phyloP scores from a whole-genome alignment of 2,888 invertebrate genomes.

The Volucella bombylans region DNA sequence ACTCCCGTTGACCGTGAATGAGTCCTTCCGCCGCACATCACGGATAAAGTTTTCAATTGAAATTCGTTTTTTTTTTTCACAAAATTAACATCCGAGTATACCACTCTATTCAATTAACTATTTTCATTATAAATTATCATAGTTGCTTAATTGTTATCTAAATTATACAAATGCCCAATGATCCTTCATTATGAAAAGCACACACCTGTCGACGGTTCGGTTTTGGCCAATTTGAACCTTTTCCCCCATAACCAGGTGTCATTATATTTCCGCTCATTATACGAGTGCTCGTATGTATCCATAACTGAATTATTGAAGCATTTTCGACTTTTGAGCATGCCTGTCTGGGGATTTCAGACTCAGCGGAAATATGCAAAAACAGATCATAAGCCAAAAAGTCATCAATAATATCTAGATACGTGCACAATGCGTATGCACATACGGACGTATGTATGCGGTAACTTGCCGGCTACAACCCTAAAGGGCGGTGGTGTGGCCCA shows the following conservation, averaged over 20 bases:
- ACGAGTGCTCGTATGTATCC: background rate
- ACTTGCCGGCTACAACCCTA: too few relatives aligned
- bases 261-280: background rate
- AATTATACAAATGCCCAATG: background rate
- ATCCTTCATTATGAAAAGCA: background rate
- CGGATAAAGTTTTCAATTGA: too few relatives aligned
- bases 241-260: background rate
- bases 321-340: background rate
- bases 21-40: too few relatives aligned
- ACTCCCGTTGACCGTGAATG: too few relatives aligned
- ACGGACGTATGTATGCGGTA: too few relatives aligned
- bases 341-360: background rate
- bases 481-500: background rate
- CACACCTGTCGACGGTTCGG: background rate
- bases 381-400: conserved; percentile 26
- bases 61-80: too few relatives aligned
- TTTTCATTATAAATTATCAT: background rate
- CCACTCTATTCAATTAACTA: background rate
- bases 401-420: conserved; percentile 7
- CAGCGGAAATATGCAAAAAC: conserved; percentile 14
- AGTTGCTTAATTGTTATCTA: too few relatives aligned
- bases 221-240: background rate
- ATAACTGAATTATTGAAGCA: conserved; percentile 9
- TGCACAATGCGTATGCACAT: too few relatives aligned
- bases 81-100: background rate